Evolutionary conservation across 2,113 vertebrate species (phyloP).

Genomic region (Cololabis saira): DNA sequence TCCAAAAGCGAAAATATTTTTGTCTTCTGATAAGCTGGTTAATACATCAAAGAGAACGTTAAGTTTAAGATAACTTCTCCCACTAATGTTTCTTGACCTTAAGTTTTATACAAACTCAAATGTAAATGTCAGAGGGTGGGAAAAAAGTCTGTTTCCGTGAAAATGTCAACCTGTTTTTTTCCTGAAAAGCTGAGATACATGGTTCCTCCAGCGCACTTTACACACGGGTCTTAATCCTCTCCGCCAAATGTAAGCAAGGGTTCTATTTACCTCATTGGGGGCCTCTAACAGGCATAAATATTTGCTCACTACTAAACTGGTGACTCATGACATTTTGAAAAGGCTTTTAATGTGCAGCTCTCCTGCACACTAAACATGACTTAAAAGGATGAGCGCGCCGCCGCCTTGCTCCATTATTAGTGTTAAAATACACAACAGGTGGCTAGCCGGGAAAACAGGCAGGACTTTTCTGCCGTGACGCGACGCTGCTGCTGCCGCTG

Average conservation of each 20-base stretch:
- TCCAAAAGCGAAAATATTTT: neutral
- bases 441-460: slow-evolving; percentile 67
- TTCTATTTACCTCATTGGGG: slow-evolving; percentile 82
- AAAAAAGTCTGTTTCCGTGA: slow-evolving; percentile 52
- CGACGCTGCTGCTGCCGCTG: slow-evolving; percentile 54
- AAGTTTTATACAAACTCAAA: slow-evolving; percentile 42
- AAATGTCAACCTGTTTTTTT: slow-evolving; percentile 56
- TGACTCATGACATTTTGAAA: slow-evolving; percentile 83
- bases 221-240: slow-evolving; percentile 61
- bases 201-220: slow-evolving; percentile 48
- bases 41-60: slow-evolving; percentile 12
- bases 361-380: slow-evolving; percentile 75
- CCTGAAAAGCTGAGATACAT: slow-evolving; percentile 44
- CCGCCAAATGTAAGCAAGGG: slow-evolving; percentile 80
- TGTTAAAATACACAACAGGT: slow-evolving; percentile 75
- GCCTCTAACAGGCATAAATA: slow-evolving; percentile 83
- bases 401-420: slow-evolving; percentile 66
- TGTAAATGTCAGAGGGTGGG: slow-evolving; percentile 29
- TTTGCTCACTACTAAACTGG: slow-evolving; percentile 82
- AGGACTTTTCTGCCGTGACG: slow-evolving; percentile 52
- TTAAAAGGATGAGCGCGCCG: slow-evolving; percentile 69
- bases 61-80: slow-evolving; percentile 21
- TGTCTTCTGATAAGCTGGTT: neutral
- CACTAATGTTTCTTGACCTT: slow-evolving; percentile 20
- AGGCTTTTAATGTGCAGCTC: slow-evolving; percentile 73